Conservation (phyloP, 1,140 invertebrate species). For the Drosophila neocordata region DNA sequence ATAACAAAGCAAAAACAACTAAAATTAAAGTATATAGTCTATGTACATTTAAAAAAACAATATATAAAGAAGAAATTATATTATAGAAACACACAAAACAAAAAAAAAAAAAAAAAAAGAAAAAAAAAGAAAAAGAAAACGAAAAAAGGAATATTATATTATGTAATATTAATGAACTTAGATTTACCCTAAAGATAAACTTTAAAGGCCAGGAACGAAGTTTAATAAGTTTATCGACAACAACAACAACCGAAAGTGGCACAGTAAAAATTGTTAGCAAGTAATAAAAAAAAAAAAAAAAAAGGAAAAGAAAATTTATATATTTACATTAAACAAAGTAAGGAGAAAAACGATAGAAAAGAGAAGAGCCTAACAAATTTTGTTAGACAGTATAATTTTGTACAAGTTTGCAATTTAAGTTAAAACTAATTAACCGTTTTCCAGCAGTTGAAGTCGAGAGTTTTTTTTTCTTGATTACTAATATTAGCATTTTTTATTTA, state of each 20-base stretch:
- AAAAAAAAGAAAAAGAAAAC: conserved; percentile 26
- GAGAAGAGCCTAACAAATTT: conserved; percentile 52
- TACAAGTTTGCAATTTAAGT: conserved; percentile 77
- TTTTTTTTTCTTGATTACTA: conserved; percentile 36
- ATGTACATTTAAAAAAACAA: conserved; percentile 76
- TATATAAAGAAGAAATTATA: conserved; percentile 75
- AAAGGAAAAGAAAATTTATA: conserved; percentile 22
- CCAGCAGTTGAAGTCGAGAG: conserved; percentile 55
- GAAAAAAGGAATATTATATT: conserved; percentile 36
- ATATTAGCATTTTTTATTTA: conserved; percentile 15
- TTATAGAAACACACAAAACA: conserved; percentile 48
- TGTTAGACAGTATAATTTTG: conserved; percentile 66
- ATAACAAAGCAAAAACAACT: conserved; percentile 52
- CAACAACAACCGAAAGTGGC: conserved; percentile 42
- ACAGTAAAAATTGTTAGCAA: conserved; percentile 73
- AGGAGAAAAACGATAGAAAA: not conserved
- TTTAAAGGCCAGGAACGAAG: conserved; percentile 42
- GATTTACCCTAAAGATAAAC: conserved; percentile 68
- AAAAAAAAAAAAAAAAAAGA: conserved; percentile 38
- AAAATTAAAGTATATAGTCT: conserved; percentile 74
- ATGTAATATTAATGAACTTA: conserved; percentile 71
- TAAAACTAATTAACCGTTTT: conserved; percentile 47
- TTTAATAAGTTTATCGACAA: conserved; percentile 55
- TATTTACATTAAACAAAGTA: conserved; percentile 9
- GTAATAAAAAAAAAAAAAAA: conserved; percentile 36